Base-by-base conservation (phyloP, 2,113 vertebrate species). In the Leptocoma aspasia region DNA sequence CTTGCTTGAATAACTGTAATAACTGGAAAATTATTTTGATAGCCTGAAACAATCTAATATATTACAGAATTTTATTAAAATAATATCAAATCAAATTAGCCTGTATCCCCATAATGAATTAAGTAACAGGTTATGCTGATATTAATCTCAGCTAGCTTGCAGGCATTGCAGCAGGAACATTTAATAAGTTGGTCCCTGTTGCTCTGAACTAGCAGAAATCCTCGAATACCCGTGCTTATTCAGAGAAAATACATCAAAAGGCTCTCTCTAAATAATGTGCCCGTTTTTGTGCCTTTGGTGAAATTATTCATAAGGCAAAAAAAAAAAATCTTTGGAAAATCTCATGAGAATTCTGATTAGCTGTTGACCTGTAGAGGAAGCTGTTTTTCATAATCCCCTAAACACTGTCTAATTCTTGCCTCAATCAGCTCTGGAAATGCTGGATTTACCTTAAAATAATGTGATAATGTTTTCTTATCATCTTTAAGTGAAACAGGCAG, bases 1-100 rank as follows among this genome's bases (percentile, higher is more conserved):
- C 99, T 99, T 99, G 99, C 99, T 99, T 99, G 99, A 99, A 99
- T 99, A 99, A 99, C 99, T 99, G 99, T 99, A 99, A 99, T 99
- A 99, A 99, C 99, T 99, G 99, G 99, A 99, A 99, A 99, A 99
- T 99, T 99, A 99, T 99, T 99, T 99, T 99, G 99, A 99, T 99
- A 99, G 99, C 99, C 99, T 99, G 99, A 99, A 99, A 99, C 99
- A 99, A 99, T 99, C 99, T 99, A 95, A 99, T 99, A 99, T 99
- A 99, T 99, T 94, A 99, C 99, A 99, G 99, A 99, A 99, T 93
- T 99, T 99, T 99, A 99, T 99, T 99, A 99, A 99, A 99, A 99
- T 99, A 99, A 99, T 99, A 99, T 99, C 99, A 99, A 99, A 99
- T 99, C 99, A 99, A 99, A 99, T 99, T 99, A 99, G 99, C 99